Percentiles rank a stretch among this genome's conserved stretches.
These are phyloP conservation scores for Tetanocera ferruginea DNA, from an alignment of 2,888 invertebrate species.

Conservation along the genomic window DNA sequence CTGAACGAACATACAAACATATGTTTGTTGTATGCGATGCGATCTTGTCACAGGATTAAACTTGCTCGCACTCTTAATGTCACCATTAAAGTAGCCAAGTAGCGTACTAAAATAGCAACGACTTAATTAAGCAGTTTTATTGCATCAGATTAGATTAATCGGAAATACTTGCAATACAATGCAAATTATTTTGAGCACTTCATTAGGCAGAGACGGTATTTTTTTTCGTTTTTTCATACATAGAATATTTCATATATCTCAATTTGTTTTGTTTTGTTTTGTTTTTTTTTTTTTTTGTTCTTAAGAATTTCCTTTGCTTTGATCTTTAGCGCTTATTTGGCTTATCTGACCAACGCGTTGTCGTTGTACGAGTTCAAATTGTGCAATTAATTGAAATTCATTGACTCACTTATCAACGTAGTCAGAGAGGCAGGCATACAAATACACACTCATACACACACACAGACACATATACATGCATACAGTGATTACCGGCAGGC, in stretches of 20 bases:
- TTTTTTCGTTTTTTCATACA: no score
- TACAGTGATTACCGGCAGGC: not conserved
- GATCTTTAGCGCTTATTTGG: constrained; percentile 21
- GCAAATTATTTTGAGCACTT: no score
- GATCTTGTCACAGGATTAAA: constrained; percentile 15
- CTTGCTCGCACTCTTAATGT: constrained; percentile 14
- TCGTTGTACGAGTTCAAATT: not conserved
- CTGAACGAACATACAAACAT: no score
- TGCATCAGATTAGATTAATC: not conserved
- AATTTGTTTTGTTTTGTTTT: not conserved
- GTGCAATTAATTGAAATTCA: constrained; percentile 34
- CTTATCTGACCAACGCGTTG: constrained; percentile 14
- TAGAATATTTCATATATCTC: no score
- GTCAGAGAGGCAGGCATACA: not conserved
- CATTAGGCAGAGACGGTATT: no score
- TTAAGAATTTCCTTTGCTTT: constrained; percentile 13
- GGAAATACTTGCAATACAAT: no score
- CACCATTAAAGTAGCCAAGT: constrained; percentile 1
- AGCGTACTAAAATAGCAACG: constrained; percentile 14
- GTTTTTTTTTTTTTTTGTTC: not conserved
- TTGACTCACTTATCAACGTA: constrained; percentile 18
- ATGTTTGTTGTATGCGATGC: no score
- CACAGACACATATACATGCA: not conserved
- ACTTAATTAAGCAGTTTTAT: constrained; percentile 28
- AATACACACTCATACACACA: not conserved